Conservation (phyloP, 2,113 vertebrate species). For the Tetrax tetrax region DNA sequence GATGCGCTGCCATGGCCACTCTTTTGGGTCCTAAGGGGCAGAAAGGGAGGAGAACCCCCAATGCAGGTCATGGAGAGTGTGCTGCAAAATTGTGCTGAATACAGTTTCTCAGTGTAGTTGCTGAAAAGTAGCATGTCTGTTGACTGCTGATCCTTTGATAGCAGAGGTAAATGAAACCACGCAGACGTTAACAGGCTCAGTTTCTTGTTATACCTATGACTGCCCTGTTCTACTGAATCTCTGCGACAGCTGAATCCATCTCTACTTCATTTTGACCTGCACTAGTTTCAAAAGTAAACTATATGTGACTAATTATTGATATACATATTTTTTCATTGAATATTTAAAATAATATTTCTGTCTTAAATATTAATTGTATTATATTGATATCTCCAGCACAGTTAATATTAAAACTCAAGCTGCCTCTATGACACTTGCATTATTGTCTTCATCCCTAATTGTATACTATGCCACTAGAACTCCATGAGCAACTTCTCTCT, state of each 20-base stretch:
- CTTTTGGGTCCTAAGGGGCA: background rate
- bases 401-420: background rate
- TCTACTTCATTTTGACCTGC: background rate
- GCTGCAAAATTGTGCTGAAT: background rate
- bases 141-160: background rate
- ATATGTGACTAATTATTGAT: background rate
- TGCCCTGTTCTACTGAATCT: background rate
- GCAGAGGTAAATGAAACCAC: background rate
- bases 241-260: background rate
- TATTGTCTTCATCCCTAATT: background rate
- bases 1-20: fast-evolving
- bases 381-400: background rate
- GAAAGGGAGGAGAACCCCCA: background rate
- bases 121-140: background rate
- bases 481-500: background rate
- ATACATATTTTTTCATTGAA: background rate
- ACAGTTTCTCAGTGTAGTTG: background rate
- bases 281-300: background rate
- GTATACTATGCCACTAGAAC: background rate
- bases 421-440: background rate
- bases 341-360: background rate
- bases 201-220: background rate
- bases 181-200: background rate
- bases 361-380: background rate
- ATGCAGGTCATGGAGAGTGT: background rate